Base-by-base conservation (phyloP, 2,888 invertebrate genomes). In the Kryphioiulus occultus region DNA sequence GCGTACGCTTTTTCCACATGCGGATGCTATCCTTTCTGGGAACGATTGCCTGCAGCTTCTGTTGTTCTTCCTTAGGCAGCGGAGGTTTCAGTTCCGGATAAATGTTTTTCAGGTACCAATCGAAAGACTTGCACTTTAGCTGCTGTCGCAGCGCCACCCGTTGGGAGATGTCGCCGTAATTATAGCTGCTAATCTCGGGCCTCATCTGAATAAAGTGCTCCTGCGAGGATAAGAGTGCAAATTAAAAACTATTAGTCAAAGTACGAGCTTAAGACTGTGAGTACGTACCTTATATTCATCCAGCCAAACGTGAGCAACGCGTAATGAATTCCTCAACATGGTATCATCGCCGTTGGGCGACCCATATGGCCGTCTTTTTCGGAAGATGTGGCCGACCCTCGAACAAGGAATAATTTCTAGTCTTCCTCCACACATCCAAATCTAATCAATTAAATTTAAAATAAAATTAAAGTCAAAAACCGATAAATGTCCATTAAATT, bases 241-340 rank as follows among this genome's bases (percentile, higher is more conserved):
- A 59, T 59, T 59, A 9, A 4, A 59, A 59, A 59, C 3, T 5
- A n/a, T 0, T 22, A 3, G 22, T 78, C 47, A 5, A 26, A 59
- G 7, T 17, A 32, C 9, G 9, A 17, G 82, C 7, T 9, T 1
- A 15, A 44, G 44, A 1, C 44, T 1, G n/a, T 30, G 22, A 47
- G 22, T 22, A 89, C 90, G 89, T 90, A 95, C 96, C 91, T 95
- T 95, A 91, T 96, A 99, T 85, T 97, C 95, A 91, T 99, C 99
- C 96, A 99, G 95, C 99, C 99, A 99, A 0, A 99, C 99, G 90
- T 96, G 94, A 0, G 98, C 99, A 90, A 98, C 95, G 5, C 99
- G 93, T 90, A 99, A 93, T 0, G 98, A 98, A 92, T 99, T 99
- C 89, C 95, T 94, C 10, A 96, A 92, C 96, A 98, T 96, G 12